Base-by-base conservation (phyloP, 2,888 invertebrate genomes). In the Tachina grossa region DNA sequence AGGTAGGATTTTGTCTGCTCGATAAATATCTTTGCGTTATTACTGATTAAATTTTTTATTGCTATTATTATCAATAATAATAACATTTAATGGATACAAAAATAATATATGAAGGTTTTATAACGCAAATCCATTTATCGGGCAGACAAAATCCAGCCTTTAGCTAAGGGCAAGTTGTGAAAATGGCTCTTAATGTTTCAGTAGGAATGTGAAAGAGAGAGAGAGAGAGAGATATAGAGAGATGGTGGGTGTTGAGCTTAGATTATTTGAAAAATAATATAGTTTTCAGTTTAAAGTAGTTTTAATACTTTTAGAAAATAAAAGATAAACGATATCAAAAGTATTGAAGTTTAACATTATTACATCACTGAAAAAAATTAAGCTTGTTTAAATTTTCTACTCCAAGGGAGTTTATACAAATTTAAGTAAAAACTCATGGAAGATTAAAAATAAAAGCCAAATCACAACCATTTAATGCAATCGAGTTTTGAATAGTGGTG, bases 251-350 rank as follows among this genome's bases (percentile, higher is more conserved):
- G 5, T 45, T 2, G 31, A 9, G 55, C 1, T 4, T 16, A 19
- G 53, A 16, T 16, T 31, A 6, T 49, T 3, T 61, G 47, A 14
- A 68, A 31, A 69, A 80, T 41, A 71, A 71, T 57, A 41, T 57
- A 59, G 41, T 72, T 76, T 79, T 14, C 3, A 41, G 51, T 71
- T 63, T 19, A 45, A 22, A 69, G n/a, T 57, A 68, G 51, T 10
- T 51, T 61, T 41, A 5, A 39, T 43, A 13, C 1, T 53, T 13
- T 78, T 43, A 68, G 13, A 43, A 14, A n/a, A 5, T 1, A n/a
- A n/a, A n/a, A 41, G 14, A 49, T 51, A 31, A 31, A 41, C 5
- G 31, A 1, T 22, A 31, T 14, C 9, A 16, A 10, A 41, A 69
- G 45, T 57, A 22, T 45, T 72, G 13, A 83, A 76, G 31, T 71